Conservation (phyloP, 2,888 invertebrate genomes). For the Cheilosia scutellata region DNA sequence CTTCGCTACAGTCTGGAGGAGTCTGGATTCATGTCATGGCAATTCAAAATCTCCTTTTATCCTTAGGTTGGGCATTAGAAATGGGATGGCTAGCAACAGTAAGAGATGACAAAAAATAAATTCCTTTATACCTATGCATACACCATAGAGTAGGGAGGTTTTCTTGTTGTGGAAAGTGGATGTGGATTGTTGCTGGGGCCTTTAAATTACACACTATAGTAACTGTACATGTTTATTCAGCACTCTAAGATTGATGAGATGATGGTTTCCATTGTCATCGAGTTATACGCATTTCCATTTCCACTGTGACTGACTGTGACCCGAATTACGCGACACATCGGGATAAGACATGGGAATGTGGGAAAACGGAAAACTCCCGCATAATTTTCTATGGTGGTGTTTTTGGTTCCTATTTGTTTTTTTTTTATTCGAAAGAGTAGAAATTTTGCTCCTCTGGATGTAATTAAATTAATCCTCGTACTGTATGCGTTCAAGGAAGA, state of each 20-base stretch:
- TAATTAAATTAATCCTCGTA: conserved; percentile 63
- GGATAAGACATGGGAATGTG: conserved; percentile 55
- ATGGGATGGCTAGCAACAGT: not conserved
- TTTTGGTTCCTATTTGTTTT: conserved; percentile 20
- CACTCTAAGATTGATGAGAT: conserved; percentile 65
- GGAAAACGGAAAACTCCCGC: conserved; percentile 54
- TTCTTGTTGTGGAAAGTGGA: conserved; percentile 36
- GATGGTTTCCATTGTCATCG: conserved; percentile 42
- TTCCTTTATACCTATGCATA: conserved; percentile 64
- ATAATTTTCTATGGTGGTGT: conserved; percentile 65
- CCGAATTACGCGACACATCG: conserved; percentile 59
- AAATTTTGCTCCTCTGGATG: conserved; percentile 35
- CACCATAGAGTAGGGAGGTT: conserved; percentile 40
- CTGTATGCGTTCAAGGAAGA: conserved; percentile 56
- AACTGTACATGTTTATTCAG: conserved; percentile 39
- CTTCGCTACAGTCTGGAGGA: not conserved
- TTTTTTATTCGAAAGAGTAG: conserved; percentile 29
- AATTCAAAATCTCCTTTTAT: conserved; percentile 32
- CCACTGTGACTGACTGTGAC: conserved; percentile 23
- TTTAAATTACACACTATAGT: conserved; percentile 44
- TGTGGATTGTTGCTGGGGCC: conserved; percentile 63
- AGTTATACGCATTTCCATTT: conserved; percentile 15
- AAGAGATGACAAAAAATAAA: conserved; percentile 61
- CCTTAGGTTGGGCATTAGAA: conserved; percentile 35
- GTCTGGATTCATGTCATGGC: conserved; percentile 22